Evolutionary conservation across 2,113 vertebrate species (phyloP), one percentile per base, ranked within the genome.

Genomic region (Marcusenius ussheri): DNA sequence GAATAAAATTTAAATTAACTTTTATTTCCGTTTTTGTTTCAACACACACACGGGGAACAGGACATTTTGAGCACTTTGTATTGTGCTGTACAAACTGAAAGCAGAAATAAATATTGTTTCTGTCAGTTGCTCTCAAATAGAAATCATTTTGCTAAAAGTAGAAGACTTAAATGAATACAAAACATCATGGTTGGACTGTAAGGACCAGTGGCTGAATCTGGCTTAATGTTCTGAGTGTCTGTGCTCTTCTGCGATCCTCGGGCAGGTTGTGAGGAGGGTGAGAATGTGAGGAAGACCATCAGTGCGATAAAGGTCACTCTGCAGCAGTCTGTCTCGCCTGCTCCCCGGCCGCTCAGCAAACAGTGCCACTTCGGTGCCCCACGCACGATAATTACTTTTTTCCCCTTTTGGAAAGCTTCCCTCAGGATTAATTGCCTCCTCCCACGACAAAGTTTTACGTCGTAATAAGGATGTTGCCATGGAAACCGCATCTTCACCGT

Each of bases 381-480:
- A 47, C 17, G 24, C 24, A 47, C 9, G 45, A 47, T 47, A n/a
- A 46, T 84, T 84, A n/a, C 45, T 47, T 46, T 84, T 84, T 84
- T 10, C 45, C 45, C 39, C 39, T 47, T 84, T 24, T 50, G 66
- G 88, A 88, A 88, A 90, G 88, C n/a, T 56, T 83, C 88, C 84
- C 62, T 89, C 89, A 66, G 91, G 91, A 91, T 92, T 89, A 91
- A 93, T 91, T n/a, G 86, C 77, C 66, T 66, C 85, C 83, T 80
- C 89, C 85, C 90, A 56, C 74, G 49, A 84, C 50, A 50, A 91
- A 92, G 91, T 91, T 89, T 89, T 47, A 84, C 24, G 85, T 53
- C 21, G 21, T 90, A 91, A 91, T 91, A 91, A 87, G 74, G 88
- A 88, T 88, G 92, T 93, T 93, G 86, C 93, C 90, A 93, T 93